Evolutionary conservation across 2,888 invertebrate genomes (phyloP), one percentile per base, ranked within the genome.

Genomic region (Mactromeris polynyma): DNA sequence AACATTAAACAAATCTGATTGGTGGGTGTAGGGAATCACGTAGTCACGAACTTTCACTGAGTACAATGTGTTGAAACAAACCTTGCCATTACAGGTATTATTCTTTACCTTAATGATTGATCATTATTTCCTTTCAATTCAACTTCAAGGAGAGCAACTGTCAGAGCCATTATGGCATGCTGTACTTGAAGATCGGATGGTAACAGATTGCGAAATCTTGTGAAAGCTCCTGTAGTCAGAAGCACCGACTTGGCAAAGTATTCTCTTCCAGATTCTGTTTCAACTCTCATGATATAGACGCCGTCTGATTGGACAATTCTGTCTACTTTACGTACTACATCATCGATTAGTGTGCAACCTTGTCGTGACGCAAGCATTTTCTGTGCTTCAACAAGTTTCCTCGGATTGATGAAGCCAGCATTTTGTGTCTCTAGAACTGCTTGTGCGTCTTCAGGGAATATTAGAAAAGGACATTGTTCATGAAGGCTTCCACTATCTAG

Each of bases 191-290:
- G 17, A 11, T 81, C 6, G 17, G 83, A 80, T 14, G 88, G 85
- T 26, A 93, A 84, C 19, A 93, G 84, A 42, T 91, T 69, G 21
- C 89, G 69, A 40, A 92, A 91, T 1, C 77, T 82, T 2, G 93
- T 94, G 58, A 92, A 94, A 1, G 93, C 92, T 33, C 93, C 93
- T n/a, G 94, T 92, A 17, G 94, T 93, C 14, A 94, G 73, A 4
- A 94, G 81, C 31, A 93, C 93, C 31, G 86, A 89, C 17, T 86
- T 87, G 26, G 91, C 82, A n/a, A 42, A 14, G 21, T 91, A 77
- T 19, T n/a, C 80, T 17, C 36, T 42, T 0, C 93, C 91, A 7
- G 64, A 73, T 26, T 92, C 93, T 17, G 93, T 93, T n/a, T 83
- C 69, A 17, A 91, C 69, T 17, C 89, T 84, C 87, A 90, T 90